These are phyloP conservation scores for Rhinolophus sinicus DNA, from an alignment of 2,113 vertebrate species.

Conservation along the genomic window DNA sequence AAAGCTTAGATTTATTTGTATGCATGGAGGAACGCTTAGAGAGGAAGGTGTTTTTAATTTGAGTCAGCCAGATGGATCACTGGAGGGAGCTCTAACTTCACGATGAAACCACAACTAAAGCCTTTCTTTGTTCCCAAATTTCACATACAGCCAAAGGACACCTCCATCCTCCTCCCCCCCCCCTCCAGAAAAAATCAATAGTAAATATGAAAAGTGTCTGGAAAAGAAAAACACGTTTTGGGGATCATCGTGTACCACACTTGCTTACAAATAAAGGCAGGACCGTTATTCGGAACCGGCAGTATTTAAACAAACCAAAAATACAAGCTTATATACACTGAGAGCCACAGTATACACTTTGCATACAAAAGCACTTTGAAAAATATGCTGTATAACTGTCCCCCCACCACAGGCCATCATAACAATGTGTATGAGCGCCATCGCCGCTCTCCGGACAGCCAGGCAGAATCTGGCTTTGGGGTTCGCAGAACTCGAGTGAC, in stretches of 20 bases:
- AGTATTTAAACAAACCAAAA: slow-evolving; percentile 54
- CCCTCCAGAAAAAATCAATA: not conserved
- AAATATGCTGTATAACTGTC: not conserved
- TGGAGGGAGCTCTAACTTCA: slow-evolving; percentile 88
- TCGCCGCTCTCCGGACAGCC: not conserved
- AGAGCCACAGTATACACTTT: not conserved
- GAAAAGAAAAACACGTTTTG: not conserved
- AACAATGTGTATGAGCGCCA: not conserved
- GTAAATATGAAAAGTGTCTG: slow-evolving; percentile 58
- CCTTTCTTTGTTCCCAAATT: slow-evolving; percentile 61
- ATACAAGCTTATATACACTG: not conserved
- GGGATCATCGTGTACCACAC: not conserved
- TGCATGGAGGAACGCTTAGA: not conserved
- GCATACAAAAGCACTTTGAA: not conserved
- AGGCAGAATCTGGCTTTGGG: not conserved
- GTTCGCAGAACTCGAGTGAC: not conserved
- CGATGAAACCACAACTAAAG: not conserved
- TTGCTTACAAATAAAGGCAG: slow-evolving; percentile 70
- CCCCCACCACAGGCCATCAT: not conserved
- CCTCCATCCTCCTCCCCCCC: too few species aligned
- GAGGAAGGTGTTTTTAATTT: not conserved
- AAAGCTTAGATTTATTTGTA: not conserved
- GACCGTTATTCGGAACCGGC: not conserved
- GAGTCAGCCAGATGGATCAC: slow-evolving; percentile 54
- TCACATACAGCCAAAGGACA: not conserved